Evolutionary conservation across 2,888 invertebrate species (phyloP).

Genomic region (Drosophila gaucha): DNA sequence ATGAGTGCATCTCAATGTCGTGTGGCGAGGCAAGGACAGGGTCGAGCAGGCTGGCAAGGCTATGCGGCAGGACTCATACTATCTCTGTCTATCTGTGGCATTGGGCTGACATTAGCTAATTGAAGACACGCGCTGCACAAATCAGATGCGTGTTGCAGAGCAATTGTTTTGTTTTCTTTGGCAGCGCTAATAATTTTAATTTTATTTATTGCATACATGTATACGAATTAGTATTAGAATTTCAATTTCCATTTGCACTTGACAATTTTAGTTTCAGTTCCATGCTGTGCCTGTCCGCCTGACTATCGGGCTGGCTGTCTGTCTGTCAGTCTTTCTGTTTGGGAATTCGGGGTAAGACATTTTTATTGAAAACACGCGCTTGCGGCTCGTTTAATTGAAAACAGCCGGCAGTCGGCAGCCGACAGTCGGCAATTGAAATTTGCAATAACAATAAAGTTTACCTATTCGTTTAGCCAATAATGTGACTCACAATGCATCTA

Average conservation of each 20-base stretch:
- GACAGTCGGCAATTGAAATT: conserved; percentile 53
- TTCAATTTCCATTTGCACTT: conserved; percentile 41
- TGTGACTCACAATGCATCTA: conserved; percentile 37
- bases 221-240: conserved; percentile 17
- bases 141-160: conserved; percentile 34
- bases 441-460: conserved; percentile 52
- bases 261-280: conserved; percentile 33
- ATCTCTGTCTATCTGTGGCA: conserved; percentile 8
- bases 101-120: conserved; percentile 46
- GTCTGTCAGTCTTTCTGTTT: conserved; percentile 9
- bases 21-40: conserved; percentile 21
- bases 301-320: no score
- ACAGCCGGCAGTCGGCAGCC: conserved; percentile 15
- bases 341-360: conserved; percentile 13
- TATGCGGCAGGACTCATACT: conserved; percentile 23
- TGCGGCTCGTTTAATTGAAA: conserved; percentile 61
- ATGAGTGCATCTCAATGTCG: conserved; percentile 15
- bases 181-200: conserved; percentile 26
- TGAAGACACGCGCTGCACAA: conserved; percentile 18
- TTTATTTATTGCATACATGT: background rate
- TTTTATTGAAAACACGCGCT: conserved; percentile 75
- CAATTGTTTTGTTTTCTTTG: conserved; percentile 32
- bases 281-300: conserved; percentile 50
- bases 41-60: conserved; percentile 25
- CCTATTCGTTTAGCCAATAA: conserved; percentile 43